Percentiles rank a stretch among this genome's conserved stretches.
These are phyloP conservation scores for Streblospio benedicti DNA, from an alignment of 1,140 invertebrate genomes.

Conservation along the genomic window DNA sequence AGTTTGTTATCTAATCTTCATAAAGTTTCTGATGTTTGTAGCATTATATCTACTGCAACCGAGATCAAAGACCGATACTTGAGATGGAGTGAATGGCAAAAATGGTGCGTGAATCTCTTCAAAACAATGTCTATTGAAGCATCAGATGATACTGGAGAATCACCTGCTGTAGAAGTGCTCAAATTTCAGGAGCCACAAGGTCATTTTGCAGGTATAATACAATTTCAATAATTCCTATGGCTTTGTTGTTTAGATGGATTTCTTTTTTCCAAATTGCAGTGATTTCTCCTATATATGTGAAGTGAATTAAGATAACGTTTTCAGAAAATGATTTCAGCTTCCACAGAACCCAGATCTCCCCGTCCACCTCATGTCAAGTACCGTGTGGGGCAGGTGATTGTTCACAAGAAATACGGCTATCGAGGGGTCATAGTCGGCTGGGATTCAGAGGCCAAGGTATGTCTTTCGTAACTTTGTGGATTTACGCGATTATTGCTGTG, in stretches of 20 bases:
- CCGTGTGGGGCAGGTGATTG: slow-evolving; percentile 52
- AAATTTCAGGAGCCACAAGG: slow-evolving; percentile 37
- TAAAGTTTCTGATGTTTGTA: too few species aligned
- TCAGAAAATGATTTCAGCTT: slow-evolving; percentile 31
- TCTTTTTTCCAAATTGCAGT: too few species aligned
- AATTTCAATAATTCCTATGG: slow-evolving; percentile 18
- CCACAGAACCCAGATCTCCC: slow-evolving; percentile 37
- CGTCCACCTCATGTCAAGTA: slow-evolving; percentile 46
- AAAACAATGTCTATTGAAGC: neutral
- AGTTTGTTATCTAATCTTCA: too few species aligned
- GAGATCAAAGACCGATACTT: slow-evolving; percentile 33
- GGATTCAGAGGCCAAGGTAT: slow-evolving; percentile 45
- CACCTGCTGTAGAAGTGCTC: slow-evolving; percentile 48
- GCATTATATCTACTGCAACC: slow-evolving; percentile 28
- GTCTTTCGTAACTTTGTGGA: too few species aligned
- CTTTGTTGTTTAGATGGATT: too few species aligned
- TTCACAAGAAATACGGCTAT: slow-evolving; percentile 49
- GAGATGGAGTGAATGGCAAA: slow-evolving; percentile 30
- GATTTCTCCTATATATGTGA: too few species aligned
- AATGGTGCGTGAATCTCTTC: slow-evolving; percentile 28
- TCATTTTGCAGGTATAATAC: slow-evolving; percentile 40
- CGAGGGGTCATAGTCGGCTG: slow-evolving; percentile 54
- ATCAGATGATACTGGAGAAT: slow-evolving; percentile 40
- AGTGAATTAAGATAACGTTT: too few species aligned
- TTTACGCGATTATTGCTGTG: too few species aligned